A percentile compares a stretch with the other conserved stretches of the same genome.
Conservation (phyloP, 2,113 vertebrate genomes). For the Cephalopterus ornatus region DNA sequence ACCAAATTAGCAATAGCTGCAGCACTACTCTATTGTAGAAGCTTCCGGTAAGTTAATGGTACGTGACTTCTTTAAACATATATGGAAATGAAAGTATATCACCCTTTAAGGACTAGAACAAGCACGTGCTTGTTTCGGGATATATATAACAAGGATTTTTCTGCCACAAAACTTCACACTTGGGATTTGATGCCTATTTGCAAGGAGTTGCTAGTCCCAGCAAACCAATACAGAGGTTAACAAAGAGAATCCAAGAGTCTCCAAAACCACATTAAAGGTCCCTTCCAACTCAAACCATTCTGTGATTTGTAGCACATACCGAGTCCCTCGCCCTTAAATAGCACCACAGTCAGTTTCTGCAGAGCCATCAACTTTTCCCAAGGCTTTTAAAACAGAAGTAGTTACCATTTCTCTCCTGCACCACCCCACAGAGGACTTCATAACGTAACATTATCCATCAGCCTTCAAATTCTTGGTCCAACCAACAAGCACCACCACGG, state of each 20-base stretch:
- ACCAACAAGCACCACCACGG: neutral
- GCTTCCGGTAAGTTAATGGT: neutral
- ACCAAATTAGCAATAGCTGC: neutral
- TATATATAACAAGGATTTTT: neutral
- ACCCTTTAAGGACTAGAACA: neutral
- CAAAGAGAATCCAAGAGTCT: neutral
- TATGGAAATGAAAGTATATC: neutral
- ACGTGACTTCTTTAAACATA: neutral
- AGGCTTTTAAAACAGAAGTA: neutral
- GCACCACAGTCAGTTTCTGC: neutral
- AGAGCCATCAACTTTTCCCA: neutral
- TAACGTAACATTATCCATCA: accelerated
- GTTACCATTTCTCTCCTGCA: neutral
- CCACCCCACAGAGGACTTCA: neutral
- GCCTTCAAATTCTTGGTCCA: neutral
- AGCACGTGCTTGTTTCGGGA: neutral
- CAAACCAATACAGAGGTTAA: neutral
- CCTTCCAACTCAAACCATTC: neutral
- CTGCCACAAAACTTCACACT: neutral
- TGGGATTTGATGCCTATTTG: neutral
- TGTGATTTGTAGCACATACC: neutral
- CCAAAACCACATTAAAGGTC: neutral
- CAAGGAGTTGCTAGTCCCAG: neutral
- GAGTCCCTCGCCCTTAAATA: neutral
- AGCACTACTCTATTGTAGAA: neutral